Base-by-base conservation (phyloP, 2,113 vertebrate genomes). In the Gambusia affinis region DNA sequence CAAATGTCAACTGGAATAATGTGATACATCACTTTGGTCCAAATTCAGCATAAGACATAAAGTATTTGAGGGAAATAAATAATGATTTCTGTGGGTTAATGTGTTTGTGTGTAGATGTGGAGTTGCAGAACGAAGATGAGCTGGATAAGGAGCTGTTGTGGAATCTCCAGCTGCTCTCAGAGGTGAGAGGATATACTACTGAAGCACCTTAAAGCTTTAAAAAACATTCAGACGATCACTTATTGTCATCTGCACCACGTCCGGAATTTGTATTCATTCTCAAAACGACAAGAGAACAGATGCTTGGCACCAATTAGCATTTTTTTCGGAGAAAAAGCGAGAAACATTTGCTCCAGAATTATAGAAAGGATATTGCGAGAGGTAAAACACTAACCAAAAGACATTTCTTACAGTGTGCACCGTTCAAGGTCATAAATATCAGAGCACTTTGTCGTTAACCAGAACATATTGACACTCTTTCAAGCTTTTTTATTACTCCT, bases 121-220 rank as follows among this genome's bases (percentile, higher is more conserved):
- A 99, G 81, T 92, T 97, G 60, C 93, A 96, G 75, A 93, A 86
- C 77, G 97, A 99, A 76, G 97, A 98, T 85, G 97, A 97, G 60
- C 91, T 99, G 82, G 98, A 99, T 90, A 99, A 99, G 89, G 97
- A 99, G 79, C 92, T 99, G 76, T 89, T 99, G n/a, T 99, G 98
- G 98, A 98, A 96, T 87, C 96, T 99, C 82, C 98, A 99, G 85
- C 96, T 99, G 88, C 94, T 99, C 70, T 99, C 97, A 60, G 98
- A 99, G 97, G 98, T 98, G 95, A 93, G 86, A 64, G 4, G 12
- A 71, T 60, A 61, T 65, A 51, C 54, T 31, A 19, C 72, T 54
- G 39, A 31, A 0, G 76, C 72, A 29, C 39, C 24, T 57, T 57
- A 27, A 64, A 30, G 51, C 51, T 72, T 57, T 67, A 64, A 64